phyloP scores from a whole-genome alignment of 2,797 vertebrate genomes.

The Enteromius anoplus region DNA sequence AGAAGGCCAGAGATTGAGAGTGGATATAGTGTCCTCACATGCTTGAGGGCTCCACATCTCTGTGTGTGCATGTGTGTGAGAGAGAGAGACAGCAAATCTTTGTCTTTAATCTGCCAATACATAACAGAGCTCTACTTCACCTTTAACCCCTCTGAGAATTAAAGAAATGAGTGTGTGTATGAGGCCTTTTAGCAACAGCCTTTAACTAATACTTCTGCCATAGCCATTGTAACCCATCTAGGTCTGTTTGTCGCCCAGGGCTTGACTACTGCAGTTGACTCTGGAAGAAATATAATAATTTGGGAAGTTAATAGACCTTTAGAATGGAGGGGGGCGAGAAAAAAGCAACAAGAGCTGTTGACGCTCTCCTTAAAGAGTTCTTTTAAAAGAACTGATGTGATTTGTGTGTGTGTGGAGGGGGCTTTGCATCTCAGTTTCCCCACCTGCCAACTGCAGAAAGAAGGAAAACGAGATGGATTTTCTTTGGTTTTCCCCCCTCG shows the following conservation, averaged over 20 bases:
- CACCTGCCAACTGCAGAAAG: slow-evolving; percentile 45
- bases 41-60: neutral
- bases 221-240: slow-evolving; percentile 64
- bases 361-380: slow-evolving; percentile 56
- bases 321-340: slow-evolving; percentile 26
- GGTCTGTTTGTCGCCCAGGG: slow-evolving; percentile 39
- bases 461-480: slow-evolving; percentile 40
- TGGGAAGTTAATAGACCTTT: slow-evolving; percentile 59
- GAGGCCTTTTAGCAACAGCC: slow-evolving; percentile 65
- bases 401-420: slow-evolving; percentile 19
- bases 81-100: neutral
- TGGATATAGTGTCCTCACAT: neutral
- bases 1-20: slow-evolving; percentile 43
- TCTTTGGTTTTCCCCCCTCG: neutral
- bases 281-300: slow-evolving; percentile 59
- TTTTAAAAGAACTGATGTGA: slow-evolving; percentile 58
- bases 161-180: neutral
- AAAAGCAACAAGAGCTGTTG: slow-evolving; percentile 48
- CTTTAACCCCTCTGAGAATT: neutral
- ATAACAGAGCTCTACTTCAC: neutral
- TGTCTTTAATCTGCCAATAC: slow-evolving; percentile 13
- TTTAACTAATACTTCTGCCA: slow-evolving; percentile 67
- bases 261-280: slow-evolving; percentile 7
- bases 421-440: slow-evolving; percentile 55
- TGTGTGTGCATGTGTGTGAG: neutral